Percentiles rank a stretch among this genome's conserved stretches.
Evolutionary conservation across 2,888 invertebrate genomes (phyloP).

Genomic region (Ophion slaviceki): DNA sequence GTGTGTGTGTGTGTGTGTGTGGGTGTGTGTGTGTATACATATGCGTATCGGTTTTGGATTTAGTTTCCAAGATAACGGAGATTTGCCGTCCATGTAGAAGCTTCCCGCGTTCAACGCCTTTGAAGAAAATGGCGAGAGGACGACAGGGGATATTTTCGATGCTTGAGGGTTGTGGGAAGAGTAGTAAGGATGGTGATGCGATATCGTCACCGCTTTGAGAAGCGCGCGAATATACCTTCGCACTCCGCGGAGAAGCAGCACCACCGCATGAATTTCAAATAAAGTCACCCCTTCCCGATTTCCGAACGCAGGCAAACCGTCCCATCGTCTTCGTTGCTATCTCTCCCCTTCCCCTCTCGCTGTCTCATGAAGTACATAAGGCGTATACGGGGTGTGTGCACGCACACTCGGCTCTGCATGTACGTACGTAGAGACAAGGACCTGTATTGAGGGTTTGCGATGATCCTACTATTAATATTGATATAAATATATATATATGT

Average conservation of each 20-base stretch:
- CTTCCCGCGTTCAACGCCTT: constrained; percentile 72
- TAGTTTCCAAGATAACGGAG: constrained; percentile 48
- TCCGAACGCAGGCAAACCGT: constrained; percentile 38
- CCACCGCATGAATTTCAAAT: constrained; percentile 76
- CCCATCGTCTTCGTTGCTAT: constrained; percentile 22
- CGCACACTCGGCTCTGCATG: constrained; percentile 1
- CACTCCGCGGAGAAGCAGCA: constrained; percentile 42
- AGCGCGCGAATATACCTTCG: constrained; percentile 54
- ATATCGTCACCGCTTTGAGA: constrained; percentile 75
- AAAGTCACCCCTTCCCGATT: constrained; percentile 67
- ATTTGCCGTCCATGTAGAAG: constrained; percentile 57
- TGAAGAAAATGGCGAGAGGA: constrained; percentile 68
- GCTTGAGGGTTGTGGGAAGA: constrained; percentile 21
- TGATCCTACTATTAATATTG: not conserved
- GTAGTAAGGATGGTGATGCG: constrained; percentile 62
- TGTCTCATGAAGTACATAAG: not conserved
- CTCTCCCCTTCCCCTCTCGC: not conserved
- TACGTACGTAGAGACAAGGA: not conserved
- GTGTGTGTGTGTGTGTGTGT: too few species aligned
- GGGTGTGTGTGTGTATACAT: not conserved
- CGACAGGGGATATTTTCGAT: constrained; percentile 41
- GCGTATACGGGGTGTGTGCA: not conserved
- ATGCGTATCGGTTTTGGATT: not conserved
- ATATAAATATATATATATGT: not conserved
- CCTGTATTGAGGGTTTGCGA: constrained; percentile 21